Percentiles rank a stretch among this genome's conserved stretches.
phyloP scores from a whole-genome alignment of 2,888 invertebrate species.

The Heliothis peltigera region DNA sequence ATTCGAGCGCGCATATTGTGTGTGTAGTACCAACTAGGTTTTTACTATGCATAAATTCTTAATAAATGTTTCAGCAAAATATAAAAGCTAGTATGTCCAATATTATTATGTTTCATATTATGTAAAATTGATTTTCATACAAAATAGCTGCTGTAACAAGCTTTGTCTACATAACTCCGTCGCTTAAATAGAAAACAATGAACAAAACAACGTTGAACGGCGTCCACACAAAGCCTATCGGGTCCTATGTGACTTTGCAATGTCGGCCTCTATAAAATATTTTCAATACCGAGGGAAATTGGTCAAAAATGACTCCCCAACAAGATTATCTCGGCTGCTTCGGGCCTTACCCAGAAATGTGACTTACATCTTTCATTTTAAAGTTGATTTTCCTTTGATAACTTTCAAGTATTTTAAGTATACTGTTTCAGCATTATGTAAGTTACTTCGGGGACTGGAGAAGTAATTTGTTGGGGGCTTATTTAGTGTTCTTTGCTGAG shows the following conservation, averaged over 20 bases:
- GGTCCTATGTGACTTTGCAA: constrained; percentile 70
- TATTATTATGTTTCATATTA: constrained; percentile 57
- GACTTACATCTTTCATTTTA: constrained; percentile 60
- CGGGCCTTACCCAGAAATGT: constrained; percentile 55
- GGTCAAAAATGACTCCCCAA: constrained; percentile 84
- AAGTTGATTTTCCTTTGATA: constrained; percentile 69
- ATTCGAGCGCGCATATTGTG: background rate
- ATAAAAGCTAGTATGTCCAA: constrained; percentile 20
- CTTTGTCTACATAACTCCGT: constrained; percentile 57
- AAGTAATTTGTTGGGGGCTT: constrained; percentile 66
- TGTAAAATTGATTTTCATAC: constrained; percentile 57
- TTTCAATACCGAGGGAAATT: constrained; percentile 84
- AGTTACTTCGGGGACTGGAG: constrained; percentile 66
- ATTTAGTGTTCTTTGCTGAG: constrained; percentile 62
- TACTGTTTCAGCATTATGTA: constrained; percentile 73
- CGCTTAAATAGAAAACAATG: constrained; percentile 59
- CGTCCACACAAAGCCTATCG: constrained; percentile 60
- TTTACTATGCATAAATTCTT: constrained; percentile 11
- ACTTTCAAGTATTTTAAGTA: constrained; percentile 65
- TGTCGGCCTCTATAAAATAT: constrained; percentile 78
- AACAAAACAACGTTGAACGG: constrained; percentile 57
- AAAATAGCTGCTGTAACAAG: constrained; percentile 61
- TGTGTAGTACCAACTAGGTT: background rate
- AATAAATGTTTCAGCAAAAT: constrained; percentile 18
- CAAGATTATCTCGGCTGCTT: constrained; percentile 77